Conservation (phyloP, 2,113 vertebrate species). For the Lanius collurio region DNA sequence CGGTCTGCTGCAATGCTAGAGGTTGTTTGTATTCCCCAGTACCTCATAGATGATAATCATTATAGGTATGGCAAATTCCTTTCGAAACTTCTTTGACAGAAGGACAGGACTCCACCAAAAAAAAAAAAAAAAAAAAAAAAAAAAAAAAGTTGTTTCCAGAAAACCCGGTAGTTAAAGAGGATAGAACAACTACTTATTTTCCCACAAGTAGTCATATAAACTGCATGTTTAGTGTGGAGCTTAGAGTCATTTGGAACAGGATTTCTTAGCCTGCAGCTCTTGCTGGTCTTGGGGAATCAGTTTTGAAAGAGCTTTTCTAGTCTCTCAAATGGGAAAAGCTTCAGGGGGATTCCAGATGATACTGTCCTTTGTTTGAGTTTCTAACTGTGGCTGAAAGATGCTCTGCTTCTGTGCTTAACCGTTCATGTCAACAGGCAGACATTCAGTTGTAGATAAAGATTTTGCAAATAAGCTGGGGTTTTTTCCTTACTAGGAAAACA, state of each 20-base stretch:
- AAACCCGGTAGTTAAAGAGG: not conserved
- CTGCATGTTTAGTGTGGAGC: not conserved
- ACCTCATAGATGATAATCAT: not conserved
- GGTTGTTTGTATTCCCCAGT: fast-evolving
- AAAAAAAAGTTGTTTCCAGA: not conserved
- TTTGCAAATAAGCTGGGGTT: fast-evolving
- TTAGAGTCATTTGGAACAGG: not conserved
- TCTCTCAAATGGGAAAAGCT: not conserved
- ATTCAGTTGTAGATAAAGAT: not conserved
- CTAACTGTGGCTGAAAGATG: not conserved
- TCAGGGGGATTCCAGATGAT: not conserved
- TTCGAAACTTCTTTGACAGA: not conserved
- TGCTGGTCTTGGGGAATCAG: not conserved
- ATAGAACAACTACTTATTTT: not conserved
- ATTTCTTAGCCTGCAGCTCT: not conserved
- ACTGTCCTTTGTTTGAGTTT: not conserved
- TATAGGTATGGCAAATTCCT: not conserved
- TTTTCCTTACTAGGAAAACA: not conserved
- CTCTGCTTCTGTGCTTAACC: not conserved
- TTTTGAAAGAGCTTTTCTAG: not conserved
- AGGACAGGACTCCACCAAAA: not conserved
- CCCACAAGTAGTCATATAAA: not conserved
- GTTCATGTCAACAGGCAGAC: fast-evolving
- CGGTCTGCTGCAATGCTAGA: fast-evolving
- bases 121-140: not conserved